Conservation (phyloP, 2,888 invertebrate genomes). For the Drosophila algonquin region DNA sequence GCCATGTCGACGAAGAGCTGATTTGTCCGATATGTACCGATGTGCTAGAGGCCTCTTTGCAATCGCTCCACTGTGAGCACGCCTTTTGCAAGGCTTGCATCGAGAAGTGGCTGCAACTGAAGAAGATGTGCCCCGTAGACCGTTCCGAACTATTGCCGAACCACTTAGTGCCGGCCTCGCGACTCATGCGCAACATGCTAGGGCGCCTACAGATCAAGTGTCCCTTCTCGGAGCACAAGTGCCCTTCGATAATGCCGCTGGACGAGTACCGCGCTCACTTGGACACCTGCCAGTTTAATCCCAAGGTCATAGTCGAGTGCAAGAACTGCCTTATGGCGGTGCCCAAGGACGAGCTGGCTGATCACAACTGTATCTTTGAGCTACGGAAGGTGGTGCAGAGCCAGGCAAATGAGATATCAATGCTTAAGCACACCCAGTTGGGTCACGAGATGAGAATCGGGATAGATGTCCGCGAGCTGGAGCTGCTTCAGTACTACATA, state of each 20-base stretch:
- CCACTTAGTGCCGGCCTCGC: conserved; percentile 52
- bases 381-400: conserved; percentile 38
- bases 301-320: conserved; percentile 46
- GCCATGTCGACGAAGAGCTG: conserved; percentile 66
- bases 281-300: conserved; percentile 44
- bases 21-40: conserved; percentile 65
- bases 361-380: conserved; percentile 57
- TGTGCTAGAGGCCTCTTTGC: conserved; percentile 63
- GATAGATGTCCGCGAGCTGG: conserved; percentile 59
- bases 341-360: conserved; percentile 58
- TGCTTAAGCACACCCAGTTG: conserved; percentile 34
- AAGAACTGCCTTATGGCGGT: conserved; percentile 60
- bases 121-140: conserved; percentile 63
- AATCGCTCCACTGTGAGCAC: conserved; percentile 61
- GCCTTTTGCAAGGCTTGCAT: conserved; percentile 61
- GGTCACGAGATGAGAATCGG: conserved; percentile 42
- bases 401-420: conserved; percentile 26
- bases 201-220: conserved; percentile 56
- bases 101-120: conserved; percentile 60
- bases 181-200: conserved; percentile 69
- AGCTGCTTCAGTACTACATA: conserved; percentile 63
- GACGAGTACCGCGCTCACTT: conserved; percentile 50
- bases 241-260: conserved; percentile 26
- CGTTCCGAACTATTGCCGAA: conserved; percentile 43
- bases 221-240: conserved; percentile 48